Base-by-base conservation (phyloP, 2,113 vertebrate species). In the Centrocercus urophasianus region DNA sequence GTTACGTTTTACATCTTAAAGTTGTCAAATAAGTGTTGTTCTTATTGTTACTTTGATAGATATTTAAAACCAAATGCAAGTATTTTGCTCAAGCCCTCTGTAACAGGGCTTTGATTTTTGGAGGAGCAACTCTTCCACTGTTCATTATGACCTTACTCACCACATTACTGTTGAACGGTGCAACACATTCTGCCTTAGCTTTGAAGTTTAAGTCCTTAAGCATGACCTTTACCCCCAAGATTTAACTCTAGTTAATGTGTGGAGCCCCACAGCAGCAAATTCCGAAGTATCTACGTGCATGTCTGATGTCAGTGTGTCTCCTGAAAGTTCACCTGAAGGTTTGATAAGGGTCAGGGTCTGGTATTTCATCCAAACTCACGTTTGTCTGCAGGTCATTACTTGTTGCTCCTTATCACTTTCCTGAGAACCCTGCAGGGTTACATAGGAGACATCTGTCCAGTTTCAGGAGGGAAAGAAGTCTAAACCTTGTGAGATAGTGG, bases 181-280 rank as follows among this genome's bases (percentile, higher is more conserved):
- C 40, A 90, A 60, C 10, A 12, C 52, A 34, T 60, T 76, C 47
- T 86, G 43, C 32, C 32, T 67, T 38, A 52, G 17, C 69, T 93
- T 79, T 95, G 72, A 95, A 88, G 54, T 82, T 57, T 67, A 80
- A 85, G 61, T 81, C 61, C 27, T 54, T 54, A 72, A 81, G n/a
- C 11, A 36, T 71, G 52, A 22, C 72, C 47, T 92, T 79, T 59
- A 40, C 21, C 14, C 34, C 54, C 9, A 59, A 77, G 67, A n/a
- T 79, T 93, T 87, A 91, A 79, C 27, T n/a, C 27, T 50, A 72
- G 54, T 77, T 73, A 66, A 67, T 27, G 2, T 65, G 34, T 11
- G 4, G 3, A 72, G 15, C 40, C 45, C 20, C 36, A 40, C 54
- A 54, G 90, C 28, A 73, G 59, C 59, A 60, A 50, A 91, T 91